Base-by-base conservation (phyloP, 2,888 invertebrate species). In the Hartigia nigra region DNA sequence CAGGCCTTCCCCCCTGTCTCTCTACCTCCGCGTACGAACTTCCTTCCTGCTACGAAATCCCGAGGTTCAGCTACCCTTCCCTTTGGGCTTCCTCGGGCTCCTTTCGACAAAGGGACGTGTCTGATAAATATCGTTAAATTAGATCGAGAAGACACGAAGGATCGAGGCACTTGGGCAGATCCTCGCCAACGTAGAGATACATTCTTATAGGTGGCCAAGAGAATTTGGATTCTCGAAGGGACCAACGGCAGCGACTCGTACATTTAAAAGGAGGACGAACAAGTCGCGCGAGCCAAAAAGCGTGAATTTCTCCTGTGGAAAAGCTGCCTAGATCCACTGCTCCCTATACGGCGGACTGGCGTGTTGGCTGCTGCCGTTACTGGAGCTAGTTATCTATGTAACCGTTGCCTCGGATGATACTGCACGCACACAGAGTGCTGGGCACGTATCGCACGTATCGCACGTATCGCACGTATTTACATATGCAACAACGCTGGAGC, bases 401-500 rank as follows among this genome's bases (percentile, higher is more conserved):
- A 39, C 0, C 4, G 39, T 2, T 14, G 39, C 39, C 39, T 39
- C 39, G 39, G 14, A 39, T 39, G 39, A 37, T 12, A 23, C 1
- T 39, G 5, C 14, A 14, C 23, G 23, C 39, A 23, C 39, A 5
- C 39, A 9, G 39, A 1, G 39, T 39, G 23, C 39, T 14, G 39
- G 39, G 14, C 39, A 39, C 14, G 84, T 85, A 88, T 87, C n/a
- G n/a, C n/a, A n/a, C n/a, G n/a, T n/a, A n/a, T n/a, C n/a, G n/a
- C n/a, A n/a, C n/a, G n/a, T n/a, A n/a, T n/a, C n/a, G 14, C 39
- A 39, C 14, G 84, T 85, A 88, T 87, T 88, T 87, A 87, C 87
- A 87, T 86, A 86, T 83, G 86, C 82, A 87, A 85, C 83, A 84
- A 86, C 82, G 81, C 84, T 89, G 88, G 89, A 88, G 83, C 79